Conservation (phyloP, 2,888 invertebrate genomes). For the Dyspetes luteomarginatus region DNA sequence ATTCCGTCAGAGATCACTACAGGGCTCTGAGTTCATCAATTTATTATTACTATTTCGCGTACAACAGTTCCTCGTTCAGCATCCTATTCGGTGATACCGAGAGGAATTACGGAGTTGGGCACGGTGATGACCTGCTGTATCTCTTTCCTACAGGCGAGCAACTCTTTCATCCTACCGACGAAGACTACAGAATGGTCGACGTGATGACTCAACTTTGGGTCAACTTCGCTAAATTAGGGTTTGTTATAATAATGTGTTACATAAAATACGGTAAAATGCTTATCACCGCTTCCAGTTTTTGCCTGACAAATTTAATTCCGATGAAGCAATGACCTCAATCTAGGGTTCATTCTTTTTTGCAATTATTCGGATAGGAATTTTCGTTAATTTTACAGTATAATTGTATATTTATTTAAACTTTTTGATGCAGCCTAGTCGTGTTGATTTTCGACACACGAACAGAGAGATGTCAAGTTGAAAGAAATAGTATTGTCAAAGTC, state of each 20-base stretch:
- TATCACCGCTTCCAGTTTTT: no score
- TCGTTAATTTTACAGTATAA: no score
- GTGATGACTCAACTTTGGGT: conserved; percentile 88
- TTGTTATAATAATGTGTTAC: not conserved
- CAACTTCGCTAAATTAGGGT: conserved; percentile 91
- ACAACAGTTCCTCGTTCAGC: conserved; percentile 88
- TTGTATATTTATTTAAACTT: no score
- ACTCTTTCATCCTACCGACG: conserved; percentile 85
- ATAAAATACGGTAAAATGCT: no score
- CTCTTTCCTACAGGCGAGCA: conserved; percentile 88
- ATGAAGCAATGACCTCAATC: no score
- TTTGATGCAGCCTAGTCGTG: no score
- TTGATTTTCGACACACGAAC: no score
- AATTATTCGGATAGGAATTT: no score
- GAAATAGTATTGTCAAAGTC: no score
- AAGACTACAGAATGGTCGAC: conserved; percentile 87
- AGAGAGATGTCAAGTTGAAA: no score
- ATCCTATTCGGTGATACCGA: conserved; percentile 88
- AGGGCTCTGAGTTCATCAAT: conserved; percentile 84
- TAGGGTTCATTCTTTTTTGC: no score
- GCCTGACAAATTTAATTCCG: no score
- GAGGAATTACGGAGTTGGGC: conserved; percentile 89
- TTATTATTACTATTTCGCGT: conserved; percentile 88
- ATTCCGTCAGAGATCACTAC: conserved; percentile 86
- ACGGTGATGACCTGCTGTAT: conserved; percentile 93